Conservation (phyloP, 2,797 vertebrate genomes). For the Coccyzus lansbergi region DNA sequence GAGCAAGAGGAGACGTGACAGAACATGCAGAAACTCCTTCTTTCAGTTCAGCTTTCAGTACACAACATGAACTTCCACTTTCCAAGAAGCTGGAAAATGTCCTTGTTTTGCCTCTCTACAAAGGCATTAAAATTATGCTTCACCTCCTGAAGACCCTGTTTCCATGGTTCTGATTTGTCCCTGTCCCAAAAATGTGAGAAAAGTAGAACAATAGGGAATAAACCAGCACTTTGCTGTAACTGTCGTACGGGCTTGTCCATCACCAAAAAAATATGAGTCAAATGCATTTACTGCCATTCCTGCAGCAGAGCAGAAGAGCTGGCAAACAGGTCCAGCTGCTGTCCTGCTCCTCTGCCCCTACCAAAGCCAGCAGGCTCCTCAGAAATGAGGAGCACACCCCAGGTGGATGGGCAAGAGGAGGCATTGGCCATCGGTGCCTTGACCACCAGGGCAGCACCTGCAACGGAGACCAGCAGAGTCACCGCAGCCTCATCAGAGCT, state of each 20-base stretch:
- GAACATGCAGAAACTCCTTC: neutral
- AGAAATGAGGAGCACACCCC: neutral
- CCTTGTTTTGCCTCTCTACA: neutral
- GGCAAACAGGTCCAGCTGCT: neutral
- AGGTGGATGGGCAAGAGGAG: rapidly evolving
- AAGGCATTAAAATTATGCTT: neutral
- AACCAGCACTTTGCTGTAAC: neutral
- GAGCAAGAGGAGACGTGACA: neutral
- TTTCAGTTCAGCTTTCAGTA: neutral
- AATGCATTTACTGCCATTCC: neutral
- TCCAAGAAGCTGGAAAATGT: neutral
- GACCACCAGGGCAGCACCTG: neutral
- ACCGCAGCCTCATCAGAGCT: neutral
- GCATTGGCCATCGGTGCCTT: no score
- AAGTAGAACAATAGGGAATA: neutral
- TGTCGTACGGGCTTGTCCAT: neutral
- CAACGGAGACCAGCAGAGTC: neutral
- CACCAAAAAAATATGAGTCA: neutral
- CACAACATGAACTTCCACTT: neutral
- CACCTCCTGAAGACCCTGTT: neutral
- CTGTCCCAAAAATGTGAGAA: neutral
- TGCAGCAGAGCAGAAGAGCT: neutral
- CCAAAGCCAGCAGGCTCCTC: neutral
- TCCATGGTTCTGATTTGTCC: neutral
- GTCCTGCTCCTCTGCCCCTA: neutral